These are phyloP conservation scores for Chondrilla cf. caribensis DNA, from an alignment of 37 sponge, comb jelly and placozoan species.

Conservation along the genomic window DNA sequence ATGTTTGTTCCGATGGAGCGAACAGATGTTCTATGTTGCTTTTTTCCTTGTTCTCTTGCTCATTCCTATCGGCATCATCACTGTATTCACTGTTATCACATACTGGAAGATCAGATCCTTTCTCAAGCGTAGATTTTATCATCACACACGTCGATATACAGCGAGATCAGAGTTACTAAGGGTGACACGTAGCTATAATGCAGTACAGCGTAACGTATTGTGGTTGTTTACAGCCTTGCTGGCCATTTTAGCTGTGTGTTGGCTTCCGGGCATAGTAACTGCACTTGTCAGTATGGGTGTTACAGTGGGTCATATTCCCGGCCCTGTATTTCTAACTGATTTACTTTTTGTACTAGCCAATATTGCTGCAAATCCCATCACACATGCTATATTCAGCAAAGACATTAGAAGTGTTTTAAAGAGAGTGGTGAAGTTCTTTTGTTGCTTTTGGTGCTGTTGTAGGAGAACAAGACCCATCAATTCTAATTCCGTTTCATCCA, in stretches of 20 bases:
- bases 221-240: constrained; percentile 9
- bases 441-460: not conserved
- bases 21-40: not conserved
- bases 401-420: not conserved
- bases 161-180: not conserved
- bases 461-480: too few species aligned
- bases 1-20: constrained; percentile 33
- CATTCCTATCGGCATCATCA: not conserved
- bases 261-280: constrained; percentile 4
- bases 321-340: not conserved
- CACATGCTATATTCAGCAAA: constrained; percentile 17
- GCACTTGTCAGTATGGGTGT: constrained; percentile 9
- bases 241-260: constrained; percentile 15
- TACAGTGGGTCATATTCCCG: not conserved
- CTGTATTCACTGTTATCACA: constrained; percentile 25
- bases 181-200: not conserved
- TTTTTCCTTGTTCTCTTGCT: not conserved
- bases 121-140: not conserved
- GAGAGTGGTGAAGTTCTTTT: too few species aligned
- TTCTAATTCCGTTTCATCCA: too few species aligned
- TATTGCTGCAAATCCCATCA: constrained; percentile 20
- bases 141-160: not conserved
- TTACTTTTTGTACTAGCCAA: constrained; percentile 13
- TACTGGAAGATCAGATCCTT: constrained; percentile 17
- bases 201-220: not conserved